A percentile compares a stretch with the other conserved stretches of the same genome.
These are phyloP conservation scores for Microchrysa polita DNA, from an alignment of 2,888 invertebrate species.

Conservation along the genomic window DNA sequence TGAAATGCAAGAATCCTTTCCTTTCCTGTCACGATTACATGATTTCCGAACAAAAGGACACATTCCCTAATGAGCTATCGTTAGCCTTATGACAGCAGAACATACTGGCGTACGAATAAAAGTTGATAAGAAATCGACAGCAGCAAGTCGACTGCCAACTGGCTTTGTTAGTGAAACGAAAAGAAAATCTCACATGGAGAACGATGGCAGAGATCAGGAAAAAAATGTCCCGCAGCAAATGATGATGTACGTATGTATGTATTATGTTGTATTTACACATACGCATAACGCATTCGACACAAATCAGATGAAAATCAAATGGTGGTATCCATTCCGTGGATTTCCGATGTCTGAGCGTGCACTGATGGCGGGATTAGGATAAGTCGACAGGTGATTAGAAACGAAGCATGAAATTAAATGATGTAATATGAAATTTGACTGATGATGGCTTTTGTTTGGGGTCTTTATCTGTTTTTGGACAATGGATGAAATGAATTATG, in stretches of 20 bases:
- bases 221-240: background rate
- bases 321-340: background rate
- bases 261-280: too few species aligned
- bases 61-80: constrained; percentile 42
- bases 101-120: background rate
- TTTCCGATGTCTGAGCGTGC: constrained; percentile 1
- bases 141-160: constrained; percentile 36
- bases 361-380: background rate
- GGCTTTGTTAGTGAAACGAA: constrained; percentile 26
- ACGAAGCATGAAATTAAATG: constrained; percentile 37
- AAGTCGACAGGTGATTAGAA: constrained; percentile 42
- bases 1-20: constrained; percentile 45
- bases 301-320: constrained; percentile 31
- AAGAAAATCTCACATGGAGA: background rate
- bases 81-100: constrained; percentile 22
- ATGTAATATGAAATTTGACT: background rate
- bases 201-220: background rate
- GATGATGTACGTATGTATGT: constrained; percentile 10
- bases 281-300: constrained; percentile 14
- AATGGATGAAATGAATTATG: background rate
- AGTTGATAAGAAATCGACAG: constrained; percentile 23
- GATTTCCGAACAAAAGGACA: constrained; percentile 40
- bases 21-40: constrained; percentile 42
- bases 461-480: background rate
- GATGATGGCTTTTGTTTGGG: constrained; percentile 10